Percentiles rank a stretch among this genome's conserved stretches.
These are phyloP conservation scores for Sebastes taczanowskii DNA, from an alignment of 2,797 vertebrate species.

Conservation along the genomic window DNA sequence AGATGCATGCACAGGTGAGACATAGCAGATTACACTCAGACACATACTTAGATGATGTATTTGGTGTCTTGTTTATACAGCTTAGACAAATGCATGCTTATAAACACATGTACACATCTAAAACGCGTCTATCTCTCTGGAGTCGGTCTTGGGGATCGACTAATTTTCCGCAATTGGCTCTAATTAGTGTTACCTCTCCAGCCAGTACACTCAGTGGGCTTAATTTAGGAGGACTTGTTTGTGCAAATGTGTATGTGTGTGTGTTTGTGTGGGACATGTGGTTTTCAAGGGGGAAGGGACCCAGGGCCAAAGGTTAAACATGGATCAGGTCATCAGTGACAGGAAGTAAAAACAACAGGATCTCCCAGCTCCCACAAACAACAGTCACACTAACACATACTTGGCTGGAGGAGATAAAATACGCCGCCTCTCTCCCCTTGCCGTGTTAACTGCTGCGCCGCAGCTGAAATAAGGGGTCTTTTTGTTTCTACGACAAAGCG, in stretches of 20 bases:
- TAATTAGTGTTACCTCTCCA: slow-evolving; percentile 78
- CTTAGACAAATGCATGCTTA: slow-evolving; percentile 34
- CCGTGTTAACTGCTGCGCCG: slow-evolving; percentile 17
- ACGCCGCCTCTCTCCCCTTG: slow-evolving; percentile 1
- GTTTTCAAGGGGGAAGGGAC: slow-evolving; percentile 75
- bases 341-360: slow-evolving; percentile 82
- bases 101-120: slow-evolving; percentile 44
- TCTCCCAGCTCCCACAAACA: slow-evolving; percentile 73
- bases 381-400: slow-evolving; percentile 26
- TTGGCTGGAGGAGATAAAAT: slow-evolving; percentile 17
- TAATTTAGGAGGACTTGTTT: slow-evolving; percentile 67
- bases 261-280: slow-evolving; percentile 36
- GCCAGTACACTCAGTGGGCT: slow-evolving; percentile 58
- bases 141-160: slow-evolving; percentile 59
- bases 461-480: slow-evolving; percentile 64
- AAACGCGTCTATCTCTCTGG: slow-evolving; percentile 56
- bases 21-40: slow-evolving; percentile 46
- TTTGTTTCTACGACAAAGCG: slow-evolving; percentile 75
- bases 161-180: slow-evolving; percentile 73
- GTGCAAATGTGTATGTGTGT: slow-evolving; percentile 33
- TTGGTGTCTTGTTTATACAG: slow-evolving; percentile 41
- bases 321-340: slow-evolving; percentile 82
- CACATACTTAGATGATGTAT: slow-evolving; percentile 43
- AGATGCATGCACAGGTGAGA: slow-evolving; percentile 20
- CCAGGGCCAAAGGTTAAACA: slow-evolving; percentile 75